Base-by-base conservation (phyloP, 2,797 vertebrate genomes). In the Delichon dasypus region DNA sequence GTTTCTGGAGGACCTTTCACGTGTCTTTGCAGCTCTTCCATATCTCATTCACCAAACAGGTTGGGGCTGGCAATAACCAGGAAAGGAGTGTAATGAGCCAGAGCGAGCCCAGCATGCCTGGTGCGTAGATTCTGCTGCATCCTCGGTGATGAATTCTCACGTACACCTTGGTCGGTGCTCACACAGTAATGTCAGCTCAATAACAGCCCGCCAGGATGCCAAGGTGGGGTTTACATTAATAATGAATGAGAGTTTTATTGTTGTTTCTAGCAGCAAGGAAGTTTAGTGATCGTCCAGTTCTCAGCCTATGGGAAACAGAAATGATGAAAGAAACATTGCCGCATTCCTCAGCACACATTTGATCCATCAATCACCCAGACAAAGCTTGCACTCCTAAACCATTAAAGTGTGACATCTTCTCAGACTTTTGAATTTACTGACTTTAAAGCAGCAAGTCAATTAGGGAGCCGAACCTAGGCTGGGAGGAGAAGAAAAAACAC, bases 321-420 rank as follows among this genome's bases (percentile, higher is more conserved):
- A 91, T 54, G 82, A 91, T 96, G 92, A 88, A 95, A 93, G 88
- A 91, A 90, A 86, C 30, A 8, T 66, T 61, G 66, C 4, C 1
- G 67, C 72, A 68, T 89, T 95, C 89, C 88, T 95, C 85, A 11
- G 94, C 89, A 22, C 79, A 85, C 85, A 82, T 92, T 95, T 96
- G 96, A 96, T 93, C 96, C 96, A 97, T 98, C 97, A 97, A 97
- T 98, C 98, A 98, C 90, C 40, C 74, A 88, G 88, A 95, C 96
- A 94, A 96, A 94, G 88, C 50, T 14, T 92, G 95, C 42, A 34
- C 97, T 96, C 85, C 97, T 94, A 93, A 97, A 96, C 96, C 95
- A 91, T 97, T 96, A 91, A 97, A 96, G 95, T 96, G 97, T 97
- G 96, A 97, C 97, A 97, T 95, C 95, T 95, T 85, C 47, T 83